These are phyloP conservation scores for Laterallus jamaicensis DNA, from an alignment of 2,113 vertebrate species.

Conservation along the genomic window DNA sequence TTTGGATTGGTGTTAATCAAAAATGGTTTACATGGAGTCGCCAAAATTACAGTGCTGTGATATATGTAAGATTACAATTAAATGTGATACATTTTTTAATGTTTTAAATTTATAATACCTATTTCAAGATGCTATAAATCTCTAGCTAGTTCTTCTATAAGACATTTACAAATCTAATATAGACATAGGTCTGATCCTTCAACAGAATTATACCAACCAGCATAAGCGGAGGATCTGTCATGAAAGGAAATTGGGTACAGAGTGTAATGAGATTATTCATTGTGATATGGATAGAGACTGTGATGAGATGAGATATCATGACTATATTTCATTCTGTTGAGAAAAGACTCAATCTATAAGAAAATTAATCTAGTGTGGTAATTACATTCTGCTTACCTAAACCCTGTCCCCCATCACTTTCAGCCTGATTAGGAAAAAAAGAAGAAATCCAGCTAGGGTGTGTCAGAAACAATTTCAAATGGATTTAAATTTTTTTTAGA, in stretches of 20 bases:
- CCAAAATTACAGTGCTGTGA: background rate
- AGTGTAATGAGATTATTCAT: slow-evolving; percentile 21
- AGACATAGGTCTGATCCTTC: background rate
- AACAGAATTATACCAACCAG: background rate
- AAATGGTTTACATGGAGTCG: background rate
- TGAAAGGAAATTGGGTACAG: slow-evolving; percentile 21
- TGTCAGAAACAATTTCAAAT: background rate
- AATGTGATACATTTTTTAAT: background rate
- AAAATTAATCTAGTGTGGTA: slow-evolving; percentile 29
- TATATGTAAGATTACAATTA: background rate
- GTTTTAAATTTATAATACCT: background rate
- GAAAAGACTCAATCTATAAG: background rate
- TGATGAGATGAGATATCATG: slow-evolving; percentile 17
- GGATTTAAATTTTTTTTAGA: background rate
- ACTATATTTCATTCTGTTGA: slow-evolving; percentile 39
- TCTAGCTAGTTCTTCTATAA: background rate
- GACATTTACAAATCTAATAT: background rate
- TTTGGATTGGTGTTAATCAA: background rate
- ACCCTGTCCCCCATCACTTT: background rate
- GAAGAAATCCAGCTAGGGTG: background rate
- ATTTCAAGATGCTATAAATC: background rate
- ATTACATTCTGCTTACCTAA: background rate
- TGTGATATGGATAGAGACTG: slow-evolving; percentile 5
- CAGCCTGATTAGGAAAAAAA: background rate
- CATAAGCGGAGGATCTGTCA: slow-evolving; percentile 19